Evolutionary conservation across 2,888 invertebrate species (phyloP).

Genomic region (Lasiommata megera): DNA sequence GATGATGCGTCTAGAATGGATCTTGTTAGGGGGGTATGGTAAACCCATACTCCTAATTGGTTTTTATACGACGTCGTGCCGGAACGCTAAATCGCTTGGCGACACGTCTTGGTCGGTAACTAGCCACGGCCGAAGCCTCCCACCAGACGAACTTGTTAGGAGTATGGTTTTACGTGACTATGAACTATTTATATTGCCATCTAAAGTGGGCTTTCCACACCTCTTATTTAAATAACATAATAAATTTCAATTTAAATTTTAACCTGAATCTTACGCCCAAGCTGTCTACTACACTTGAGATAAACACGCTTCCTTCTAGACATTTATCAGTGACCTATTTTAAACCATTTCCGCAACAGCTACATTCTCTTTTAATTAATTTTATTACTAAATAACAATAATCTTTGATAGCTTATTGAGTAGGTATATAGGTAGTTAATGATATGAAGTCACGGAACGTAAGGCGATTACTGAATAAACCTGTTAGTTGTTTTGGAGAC

Average conservation of each 20-base stretch:
- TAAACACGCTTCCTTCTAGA: background rate
- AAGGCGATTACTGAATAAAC: constrained; percentile 3
- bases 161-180: too few relatives aligned
- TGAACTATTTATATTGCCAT: too few relatives aligned
- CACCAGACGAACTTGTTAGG: too few relatives aligned
- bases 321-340: background rate
- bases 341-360: background rate
- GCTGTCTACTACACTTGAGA: background rate
- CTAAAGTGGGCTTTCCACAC: too few relatives aligned
- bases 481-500: background rate
- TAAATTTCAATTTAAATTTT: background rate
- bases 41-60: too few relatives aligned
- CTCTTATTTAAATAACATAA: too few relatives aligned
- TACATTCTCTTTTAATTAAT: constrained; percentile 2
- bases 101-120: too few relatives aligned
- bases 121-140: too few relatives aligned
- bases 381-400: background rate
- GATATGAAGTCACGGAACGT: background rate
- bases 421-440: background rate
- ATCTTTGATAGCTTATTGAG: background rate
- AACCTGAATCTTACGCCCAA: background rate
- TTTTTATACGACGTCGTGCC: too few relatives aligned
- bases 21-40: too few relatives aligned
- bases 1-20: too few relatives aligned
- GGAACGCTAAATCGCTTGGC: too few relatives aligned